Evolutionary conservation across 2,797 vertebrate species (phyloP), one percentile per base, ranked within the genome.

Genomic region (Champsocephalus gunnari): DNA sequence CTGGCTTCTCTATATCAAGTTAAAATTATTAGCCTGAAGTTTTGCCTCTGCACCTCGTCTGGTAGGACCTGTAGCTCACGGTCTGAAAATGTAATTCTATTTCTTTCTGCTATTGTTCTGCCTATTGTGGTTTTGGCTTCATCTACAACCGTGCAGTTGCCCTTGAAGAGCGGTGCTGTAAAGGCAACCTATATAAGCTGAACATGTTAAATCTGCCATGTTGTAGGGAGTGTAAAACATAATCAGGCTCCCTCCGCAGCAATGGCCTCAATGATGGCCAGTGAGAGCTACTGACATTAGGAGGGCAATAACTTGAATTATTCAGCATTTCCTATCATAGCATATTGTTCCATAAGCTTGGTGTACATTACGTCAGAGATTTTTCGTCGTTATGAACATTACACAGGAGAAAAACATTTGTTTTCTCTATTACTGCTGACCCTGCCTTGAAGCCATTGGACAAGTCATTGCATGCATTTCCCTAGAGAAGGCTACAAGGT

Each of bases 241-340:
- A 70, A 66, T 48, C 66, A 64, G 2, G 50, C 41, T 80, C 28
- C n/a, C 54, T 75, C 32, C 24, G 56, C 70, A 71, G 72, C n/a
- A 85, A 84, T 70, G 44, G 54, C 45, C 81, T 75, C 74, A 54
- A 12, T 61, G 51, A 74, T 73, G 58, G 66, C 74, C 75, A 74
- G 72, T 11, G 50, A 50, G 66, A 79, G 41, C 58, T 45, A 17
- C 66, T 66, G 50, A 74, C 61, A 82, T 87, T 75, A 75, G 51
- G 32, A 71, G 43, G 67, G 66, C 75, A 80, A 87, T 81, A 87
- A 6, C 54, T 73, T 92, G 79, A 92, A 92, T 92, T 82, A 92
- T 90, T 89, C 70, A 92, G 65, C 55, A 19, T 81, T 75, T 80
- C 60, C 74, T 82, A 71, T 73, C 49, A 71, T 24, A 67, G 57